phyloP scores from a whole-genome alignment of 2,888 invertebrate species.

The Ornithoptera alexandrae region DNA sequence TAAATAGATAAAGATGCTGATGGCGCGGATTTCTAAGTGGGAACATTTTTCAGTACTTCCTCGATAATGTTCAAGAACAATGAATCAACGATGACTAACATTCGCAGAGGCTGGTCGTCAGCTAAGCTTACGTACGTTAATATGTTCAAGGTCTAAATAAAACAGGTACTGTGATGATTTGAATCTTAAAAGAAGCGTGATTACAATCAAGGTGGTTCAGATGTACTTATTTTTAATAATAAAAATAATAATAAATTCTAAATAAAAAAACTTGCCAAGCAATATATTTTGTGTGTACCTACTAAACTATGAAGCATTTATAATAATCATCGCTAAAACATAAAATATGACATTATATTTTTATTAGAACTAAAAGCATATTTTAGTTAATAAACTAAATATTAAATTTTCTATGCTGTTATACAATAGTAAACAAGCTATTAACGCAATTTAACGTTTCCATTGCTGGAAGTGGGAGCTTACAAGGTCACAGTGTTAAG shows the following conservation, averaged over 20 bases:
- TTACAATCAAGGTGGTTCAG: constrained; percentile 4
- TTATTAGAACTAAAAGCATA: not conserved
- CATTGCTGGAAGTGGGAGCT: too few species aligned
- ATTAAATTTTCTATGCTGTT: too few species aligned
- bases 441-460: too few species aligned
- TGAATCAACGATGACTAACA: constrained; percentile 62
- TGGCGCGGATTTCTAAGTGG: not conserved
- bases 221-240: not conserved
- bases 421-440: too few species aligned
- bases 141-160: constrained; percentile 30
- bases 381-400: not conserved
- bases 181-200: constrained; percentile 16
- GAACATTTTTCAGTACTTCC: constrained; percentile 34
- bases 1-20: not conserved
- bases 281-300: too few species aligned
- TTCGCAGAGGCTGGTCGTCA: constrained; percentile 38
- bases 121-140: constrained; percentile 39
- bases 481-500: too few species aligned
- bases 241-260: too few species aligned
- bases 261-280: too few species aligned
- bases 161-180: constrained; percentile 16
- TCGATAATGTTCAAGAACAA: constrained; percentile 41
- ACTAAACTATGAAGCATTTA: too few species aligned
- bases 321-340: too few species aligned
- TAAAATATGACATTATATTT: not conserved